Conservation (phyloP, 2,113 vertebrate genomes). For the Leptocoma aspasia region DNA sequence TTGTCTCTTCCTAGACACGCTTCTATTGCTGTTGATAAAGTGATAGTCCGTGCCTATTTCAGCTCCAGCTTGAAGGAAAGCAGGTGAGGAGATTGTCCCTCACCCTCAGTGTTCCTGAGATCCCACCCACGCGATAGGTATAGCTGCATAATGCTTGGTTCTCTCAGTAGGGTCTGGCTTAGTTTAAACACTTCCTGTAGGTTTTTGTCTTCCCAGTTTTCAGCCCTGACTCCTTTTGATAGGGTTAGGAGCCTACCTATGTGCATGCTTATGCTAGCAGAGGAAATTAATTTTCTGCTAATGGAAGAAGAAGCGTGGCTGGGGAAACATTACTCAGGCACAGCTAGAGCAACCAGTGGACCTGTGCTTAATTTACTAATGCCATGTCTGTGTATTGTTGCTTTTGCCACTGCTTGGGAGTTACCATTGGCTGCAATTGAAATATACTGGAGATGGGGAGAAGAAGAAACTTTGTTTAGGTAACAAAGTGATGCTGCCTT, state of each 20-base stretch:
- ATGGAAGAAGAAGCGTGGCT: background rate
- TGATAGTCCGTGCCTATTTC: background rate
- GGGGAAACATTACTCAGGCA: background rate
- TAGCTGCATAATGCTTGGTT: background rate
- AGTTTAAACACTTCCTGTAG: background rate
- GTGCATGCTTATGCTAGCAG: background rate
- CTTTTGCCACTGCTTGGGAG: background rate
- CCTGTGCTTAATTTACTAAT: background rate
- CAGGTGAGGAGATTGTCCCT: background rate
- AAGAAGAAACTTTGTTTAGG: background rate
- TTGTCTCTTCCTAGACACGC: background rate
- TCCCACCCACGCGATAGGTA: background rate
- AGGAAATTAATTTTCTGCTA: background rate
- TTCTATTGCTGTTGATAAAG: background rate
- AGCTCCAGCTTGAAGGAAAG: background rate
- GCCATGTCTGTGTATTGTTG: background rate
- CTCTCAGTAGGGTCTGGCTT: background rate
- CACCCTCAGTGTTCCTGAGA: background rate
- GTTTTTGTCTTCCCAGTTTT: background rate
- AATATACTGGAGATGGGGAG: background rate
- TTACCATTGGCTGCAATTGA: background rate
- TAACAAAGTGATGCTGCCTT: background rate
- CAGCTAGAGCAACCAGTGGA: background rate
- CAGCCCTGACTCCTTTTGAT: background rate
- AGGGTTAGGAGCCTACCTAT: background rate